Evolutionary conservation across 1,140 invertebrate species (phyloP).

Genomic region (Saxidomus purpurata): DNA sequence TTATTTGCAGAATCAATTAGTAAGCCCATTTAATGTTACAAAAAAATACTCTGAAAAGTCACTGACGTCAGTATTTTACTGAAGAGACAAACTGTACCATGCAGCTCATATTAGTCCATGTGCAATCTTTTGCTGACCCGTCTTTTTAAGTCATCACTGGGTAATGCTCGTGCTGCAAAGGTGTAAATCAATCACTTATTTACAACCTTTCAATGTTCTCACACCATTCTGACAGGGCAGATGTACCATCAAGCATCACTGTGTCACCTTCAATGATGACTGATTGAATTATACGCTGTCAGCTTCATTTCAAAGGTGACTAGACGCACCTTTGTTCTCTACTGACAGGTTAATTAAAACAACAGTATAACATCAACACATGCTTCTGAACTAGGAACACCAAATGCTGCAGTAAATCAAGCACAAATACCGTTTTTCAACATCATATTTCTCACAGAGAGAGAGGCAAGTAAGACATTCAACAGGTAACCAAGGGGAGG

Average conservation of each 20-base stretch:
- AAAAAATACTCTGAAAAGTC: no score
- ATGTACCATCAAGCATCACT: background rate
- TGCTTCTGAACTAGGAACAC: background rate
- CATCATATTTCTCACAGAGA: no score
- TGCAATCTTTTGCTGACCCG: no score
- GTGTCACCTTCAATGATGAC: background rate
- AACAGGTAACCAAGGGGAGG: no score
- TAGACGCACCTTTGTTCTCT: slow-evolving; percentile 7
- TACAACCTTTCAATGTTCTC: background rate
- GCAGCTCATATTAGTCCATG: background rate
- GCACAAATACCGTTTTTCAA: no score
- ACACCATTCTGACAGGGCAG: slow-evolving; percentile 6
- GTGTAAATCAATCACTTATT: background rate
- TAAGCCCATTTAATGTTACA: no score
- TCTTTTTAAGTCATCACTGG: no score
- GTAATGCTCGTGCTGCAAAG: no score
- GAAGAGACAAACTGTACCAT: background rate
- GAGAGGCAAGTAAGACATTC: no score
- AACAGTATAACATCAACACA: background rate
- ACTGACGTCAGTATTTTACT: no score
- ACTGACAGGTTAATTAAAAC: slow-evolving; percentile 7
- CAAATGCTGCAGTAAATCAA: no score
- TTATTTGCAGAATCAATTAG: no score
- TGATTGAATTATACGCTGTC: background rate
- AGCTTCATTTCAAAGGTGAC: background rate